Evolutionary conservation across 2,797 vertebrate species (phyloP), one percentile per base, ranked within the genome.

Genomic region (Falco novaeseelandiae): DNA sequence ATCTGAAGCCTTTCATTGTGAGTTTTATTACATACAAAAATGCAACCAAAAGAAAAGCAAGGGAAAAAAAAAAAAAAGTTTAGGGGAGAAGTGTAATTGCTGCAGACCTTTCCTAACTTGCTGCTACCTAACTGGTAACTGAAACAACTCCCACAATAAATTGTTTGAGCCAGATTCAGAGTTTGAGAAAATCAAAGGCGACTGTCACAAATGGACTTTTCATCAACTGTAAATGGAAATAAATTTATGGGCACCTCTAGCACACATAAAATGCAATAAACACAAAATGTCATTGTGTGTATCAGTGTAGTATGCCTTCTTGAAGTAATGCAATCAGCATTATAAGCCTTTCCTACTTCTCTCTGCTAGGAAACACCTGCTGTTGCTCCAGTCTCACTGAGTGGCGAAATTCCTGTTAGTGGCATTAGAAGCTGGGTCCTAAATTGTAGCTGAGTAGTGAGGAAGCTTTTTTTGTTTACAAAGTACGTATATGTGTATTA

Each of bases 1-100:
- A 21, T 49, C 80, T n/a, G 74, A 96, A 80, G 87, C 88, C 83
- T 94, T 96, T 89, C 70, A n/a, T 34, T 94, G 63, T 85, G 59
- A 61, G 63, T 92, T 97, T 95, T 95, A 79, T 93, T 95, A 59
- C 32, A 14, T n/a, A 69, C 14, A 86, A 88, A 91, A 97, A 97
- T 67, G 57, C 82, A 85, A 23, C 25, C 12, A 25, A 85, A 82
- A 18, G 2, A 26, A 17, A 6, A 1, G 3, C 3, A 1, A 7
- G 4, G 5, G n/a, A n/a, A n/a, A 40, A 40, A 40, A 12, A 25
- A 32, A 29, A 12, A 16, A 10, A 36, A 79, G 62, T 96, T 96
- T 62, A 90, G 52, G 71, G 88, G 80, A 87, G 38, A 51, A 94
- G 67, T 69, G 9, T 69, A 83, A 32, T 66, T 91, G 55, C 67